Evolutionary conservation across 2,888 invertebrate species (phyloP).

Genomic region (Resseliella maxima): DNA sequence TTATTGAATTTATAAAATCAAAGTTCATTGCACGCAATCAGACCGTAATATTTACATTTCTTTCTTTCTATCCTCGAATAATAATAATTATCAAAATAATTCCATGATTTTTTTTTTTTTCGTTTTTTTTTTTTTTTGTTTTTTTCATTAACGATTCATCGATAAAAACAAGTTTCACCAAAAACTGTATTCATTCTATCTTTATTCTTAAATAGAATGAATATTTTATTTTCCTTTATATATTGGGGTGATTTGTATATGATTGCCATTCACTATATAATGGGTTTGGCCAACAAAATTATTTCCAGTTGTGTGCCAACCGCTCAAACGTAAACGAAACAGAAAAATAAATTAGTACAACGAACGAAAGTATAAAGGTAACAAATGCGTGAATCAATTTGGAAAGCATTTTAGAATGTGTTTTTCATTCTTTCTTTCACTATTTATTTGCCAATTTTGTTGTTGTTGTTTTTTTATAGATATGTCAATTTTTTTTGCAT

Average conservation of each 20-base stretch:
- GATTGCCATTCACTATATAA: not conserved
- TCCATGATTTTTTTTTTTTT: not conserved
- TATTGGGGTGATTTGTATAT: not conserved
- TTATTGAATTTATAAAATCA: not conserved
- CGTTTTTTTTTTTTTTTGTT: too few relatives aligned
- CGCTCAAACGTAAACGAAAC: constrained; percentile 4
- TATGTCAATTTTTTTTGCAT: not conserved
- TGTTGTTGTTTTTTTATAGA: not conserved
- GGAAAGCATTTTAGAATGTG: not conserved
- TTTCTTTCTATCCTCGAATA: too few relatives aligned
- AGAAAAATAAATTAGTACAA: not conserved
- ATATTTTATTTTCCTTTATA: too few relatives aligned
- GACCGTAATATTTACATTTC: too few relatives aligned
- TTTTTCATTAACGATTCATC: too few relatives aligned
- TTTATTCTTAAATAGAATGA: not conserved
- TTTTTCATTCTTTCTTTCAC: not conserved
- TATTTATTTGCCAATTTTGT: not conserved
- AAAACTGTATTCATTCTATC: too few relatives aligned
- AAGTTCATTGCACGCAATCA: constrained; percentile 20
- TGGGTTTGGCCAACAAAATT: constrained; percentile 1
- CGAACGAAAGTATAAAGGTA: not conserved
- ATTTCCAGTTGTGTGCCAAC: not conserved
- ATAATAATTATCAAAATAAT: too few relatives aligned
- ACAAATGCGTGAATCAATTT: not conserved
- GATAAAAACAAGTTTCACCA: too few relatives aligned